These are phyloP conservation scores for Apogon hyalosoma DNA, from an alignment of 2,797 vertebrate species.

Conservation along the genomic window DNA sequence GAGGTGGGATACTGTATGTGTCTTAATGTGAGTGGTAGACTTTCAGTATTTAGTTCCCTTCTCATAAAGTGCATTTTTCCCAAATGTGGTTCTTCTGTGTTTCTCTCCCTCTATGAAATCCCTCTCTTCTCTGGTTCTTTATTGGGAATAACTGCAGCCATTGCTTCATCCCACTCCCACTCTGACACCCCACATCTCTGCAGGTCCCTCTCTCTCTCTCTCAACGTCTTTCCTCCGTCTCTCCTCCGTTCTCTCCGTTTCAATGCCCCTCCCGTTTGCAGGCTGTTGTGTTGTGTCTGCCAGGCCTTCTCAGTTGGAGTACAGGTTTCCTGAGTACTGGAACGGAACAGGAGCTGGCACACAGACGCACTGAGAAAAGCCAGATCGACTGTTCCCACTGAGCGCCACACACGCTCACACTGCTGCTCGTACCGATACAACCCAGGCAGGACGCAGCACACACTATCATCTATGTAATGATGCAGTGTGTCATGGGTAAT, in stretches of 20 bases:
- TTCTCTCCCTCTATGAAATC: slow-evolving; percentile 18
- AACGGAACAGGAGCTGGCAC: slow-evolving; percentile 83
- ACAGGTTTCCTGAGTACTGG: slow-evolving; percentile 82
- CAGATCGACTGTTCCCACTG: slow-evolving; percentile 78
- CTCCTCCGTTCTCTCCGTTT: slow-evolving; percentile 38
- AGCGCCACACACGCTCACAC: slow-evolving; percentile 57
- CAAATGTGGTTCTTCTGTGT: no score
- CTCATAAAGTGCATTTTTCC: no score
- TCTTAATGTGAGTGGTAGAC: no score
- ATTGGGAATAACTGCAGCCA: slow-evolving; percentile 33
- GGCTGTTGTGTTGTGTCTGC: slow-evolving; percentile 82
- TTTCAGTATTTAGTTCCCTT: no score
- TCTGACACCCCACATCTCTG: slow-evolving; percentile 19
- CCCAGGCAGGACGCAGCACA: slow-evolving; percentile 33
- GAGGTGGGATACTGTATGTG: no score
- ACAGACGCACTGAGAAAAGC: slow-evolving; percentile 72
- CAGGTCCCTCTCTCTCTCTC: slow-evolving; percentile 8
- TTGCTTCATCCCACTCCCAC: slow-evolving; percentile 21
- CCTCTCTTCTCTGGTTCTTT: slow-evolving; percentile 28
- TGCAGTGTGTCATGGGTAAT: slow-evolving; percentile 41
- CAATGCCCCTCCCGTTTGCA: slow-evolving; percentile 64
- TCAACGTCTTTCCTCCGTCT: slow-evolving; percentile 7
- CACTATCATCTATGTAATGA: slow-evolving; percentile 46
- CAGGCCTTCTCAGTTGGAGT: slow-evolving; percentile 74
- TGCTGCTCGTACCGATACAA: slow-evolving; percentile 36